Percentiles rank a stretch among this genome's conserved stretches.
phyloP scores from a whole-genome alignment of 1,140 invertebrate species.

The Drosophila bocqueti region DNA sequence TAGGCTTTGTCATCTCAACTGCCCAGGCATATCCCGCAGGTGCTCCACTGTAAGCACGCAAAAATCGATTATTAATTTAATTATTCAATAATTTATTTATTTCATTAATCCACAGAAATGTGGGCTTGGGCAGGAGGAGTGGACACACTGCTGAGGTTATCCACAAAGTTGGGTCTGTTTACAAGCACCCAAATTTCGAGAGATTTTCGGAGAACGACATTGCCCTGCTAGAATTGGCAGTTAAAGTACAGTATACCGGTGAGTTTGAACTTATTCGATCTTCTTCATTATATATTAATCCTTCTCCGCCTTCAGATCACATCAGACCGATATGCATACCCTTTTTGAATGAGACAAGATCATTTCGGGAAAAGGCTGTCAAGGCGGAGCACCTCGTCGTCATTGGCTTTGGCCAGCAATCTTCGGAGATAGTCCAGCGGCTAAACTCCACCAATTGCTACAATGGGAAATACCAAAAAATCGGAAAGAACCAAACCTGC shows the following conservation, averaged over 20 bases:
- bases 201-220: background rate
- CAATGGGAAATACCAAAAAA: background rate
- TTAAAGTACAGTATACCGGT: background rate
- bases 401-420: background rate
- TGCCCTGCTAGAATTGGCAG: background rate
- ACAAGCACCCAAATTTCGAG: too few species aligned
- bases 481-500: background rate
- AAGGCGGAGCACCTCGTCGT: background rate
- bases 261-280: background rate
- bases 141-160: too few species aligned
- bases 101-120: too few species aligned
- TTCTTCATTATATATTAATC: too few species aligned
- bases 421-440: background rate
- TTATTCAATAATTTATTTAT: too few species aligned
- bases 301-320: background rate
- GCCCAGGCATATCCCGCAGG: background rate
- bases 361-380: background rate
- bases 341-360: too few species aligned
- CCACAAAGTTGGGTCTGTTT: too few species aligned
- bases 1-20: background rate
- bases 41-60: background rate
- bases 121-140: too few species aligned
- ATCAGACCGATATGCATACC: slow-evolving; percentile 1
- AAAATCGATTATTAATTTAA: too few species aligned
- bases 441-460: background rate